phyloP scores from a whole-genome alignment of 2,888 invertebrate genomes.

The Charanyca ferruginea region DNA sequence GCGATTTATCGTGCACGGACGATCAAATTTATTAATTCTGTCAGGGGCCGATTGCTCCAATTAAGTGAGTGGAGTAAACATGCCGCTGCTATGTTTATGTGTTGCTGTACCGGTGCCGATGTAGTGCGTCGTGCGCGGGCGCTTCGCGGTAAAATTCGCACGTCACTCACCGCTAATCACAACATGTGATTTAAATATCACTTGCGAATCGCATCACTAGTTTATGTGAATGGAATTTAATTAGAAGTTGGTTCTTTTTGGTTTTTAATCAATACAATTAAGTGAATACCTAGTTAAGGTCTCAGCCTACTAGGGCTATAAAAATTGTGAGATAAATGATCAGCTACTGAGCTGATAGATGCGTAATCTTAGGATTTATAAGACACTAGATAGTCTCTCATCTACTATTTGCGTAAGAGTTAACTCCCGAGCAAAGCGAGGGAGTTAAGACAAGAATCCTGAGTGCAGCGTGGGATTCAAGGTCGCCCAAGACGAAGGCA shows the following conservation, averaged over 20 bases:
- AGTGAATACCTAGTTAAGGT: slow-evolving; percentile 41
- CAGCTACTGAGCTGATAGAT: slow-evolving; percentile 23
- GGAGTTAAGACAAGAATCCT: too few relatives aligned
- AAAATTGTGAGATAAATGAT: slow-evolving; percentile 42
- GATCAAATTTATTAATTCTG: slow-evolving; percentile 88
- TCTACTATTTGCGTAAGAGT: not conserved
- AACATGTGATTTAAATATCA: slow-evolving; percentile 73
- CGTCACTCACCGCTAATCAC: slow-evolving; percentile 77
- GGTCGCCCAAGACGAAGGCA: too few relatives aligned
- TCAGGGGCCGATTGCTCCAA: slow-evolving; percentile 86
- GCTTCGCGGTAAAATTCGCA: slow-evolving; percentile 71
- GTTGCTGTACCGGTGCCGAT: slow-evolving; percentile 62
- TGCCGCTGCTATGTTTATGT: slow-evolving; percentile 82
- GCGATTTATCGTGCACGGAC: slow-evolving; percentile 81
- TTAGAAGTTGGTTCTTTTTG: slow-evolving; percentile 44
- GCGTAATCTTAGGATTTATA: slow-evolving; percentile 41
- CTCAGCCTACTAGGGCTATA: slow-evolving; percentile 23
- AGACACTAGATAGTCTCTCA: not conserved
- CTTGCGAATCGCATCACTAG: slow-evolving; percentile 54
- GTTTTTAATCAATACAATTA: slow-evolving; percentile 50
- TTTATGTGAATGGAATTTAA: slow-evolving; percentile 56
- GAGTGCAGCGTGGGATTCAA: too few relatives aligned
- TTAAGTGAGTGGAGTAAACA: slow-evolving; percentile 87
- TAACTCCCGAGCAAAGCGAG: too few relatives aligned
- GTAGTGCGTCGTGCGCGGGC: slow-evolving; percentile 51